phyloP scores from a whole-genome alignment of 2,113 vertebrate species.

The Eira barbara region DNA sequence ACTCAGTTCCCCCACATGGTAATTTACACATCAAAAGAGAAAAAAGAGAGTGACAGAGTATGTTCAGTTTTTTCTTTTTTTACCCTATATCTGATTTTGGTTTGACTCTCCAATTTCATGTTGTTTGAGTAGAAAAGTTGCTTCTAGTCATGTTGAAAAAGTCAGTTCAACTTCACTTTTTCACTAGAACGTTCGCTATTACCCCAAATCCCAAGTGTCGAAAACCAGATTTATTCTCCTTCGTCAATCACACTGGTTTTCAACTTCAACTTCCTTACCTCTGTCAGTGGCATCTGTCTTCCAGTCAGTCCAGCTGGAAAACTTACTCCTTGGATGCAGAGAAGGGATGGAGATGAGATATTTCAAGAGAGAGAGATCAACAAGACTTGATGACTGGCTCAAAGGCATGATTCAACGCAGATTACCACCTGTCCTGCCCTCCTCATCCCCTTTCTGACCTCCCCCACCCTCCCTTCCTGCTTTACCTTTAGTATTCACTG shows the following conservation, averaged over 20 bases:
- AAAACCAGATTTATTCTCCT: not conserved
- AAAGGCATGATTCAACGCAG: not conserved
- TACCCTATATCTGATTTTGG: constrained; percentile 44
- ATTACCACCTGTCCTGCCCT: not conserved
- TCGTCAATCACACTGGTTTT: not conserved
- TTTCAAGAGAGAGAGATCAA: not conserved
- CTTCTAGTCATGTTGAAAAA: constrained; percentile 34
- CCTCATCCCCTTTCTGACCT: not conserved
- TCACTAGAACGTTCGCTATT: not conserved
- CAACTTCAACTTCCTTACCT: not conserved
- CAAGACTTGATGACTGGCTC: not conserved
- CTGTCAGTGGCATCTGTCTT: not conserved
- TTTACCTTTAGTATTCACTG: not conserved
- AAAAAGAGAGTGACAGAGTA: constrained; percentile 14
- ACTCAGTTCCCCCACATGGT: constrained; percentile 32
- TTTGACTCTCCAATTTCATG: constrained; percentile 26
- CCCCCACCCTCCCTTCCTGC: not conserved
- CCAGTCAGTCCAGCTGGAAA: not conserved
- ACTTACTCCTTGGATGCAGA: not conserved
- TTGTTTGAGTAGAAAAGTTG: constrained; percentile 32
- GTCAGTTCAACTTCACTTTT: constrained; percentile 42
- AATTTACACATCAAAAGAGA: constrained; percentile 58
- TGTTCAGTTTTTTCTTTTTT: constrained; percentile 15
- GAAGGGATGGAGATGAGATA: not conserved
- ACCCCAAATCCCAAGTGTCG: constrained; percentile 22